Base-by-base conservation (phyloP, 2,113 vertebrate species). In the Periophthalmus modestus region DNA sequence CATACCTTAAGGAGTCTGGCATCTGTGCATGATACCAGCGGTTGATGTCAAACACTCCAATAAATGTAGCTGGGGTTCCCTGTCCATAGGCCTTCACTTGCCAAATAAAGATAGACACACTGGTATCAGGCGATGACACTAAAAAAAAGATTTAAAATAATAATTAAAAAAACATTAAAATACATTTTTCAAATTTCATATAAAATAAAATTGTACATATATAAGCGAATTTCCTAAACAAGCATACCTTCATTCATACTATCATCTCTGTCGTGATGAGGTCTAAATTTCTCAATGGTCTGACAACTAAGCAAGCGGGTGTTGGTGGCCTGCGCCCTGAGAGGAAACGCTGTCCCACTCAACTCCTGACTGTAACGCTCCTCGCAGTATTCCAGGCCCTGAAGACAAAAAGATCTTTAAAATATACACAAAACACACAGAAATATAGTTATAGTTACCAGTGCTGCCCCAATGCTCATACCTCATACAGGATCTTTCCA, bases 21-120 rank as follows among this genome's bases (percentile, higher is more conserved):
- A 99, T 99, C 79, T 99, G 97, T 52, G 98, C 97, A 7, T 97
- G 97, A 90, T 99, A 99, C 97, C 97, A 99, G 52, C 97, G 93
- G 89, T 99, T 99, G 82, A 99, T 97, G 85, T 99, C 98, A 89
- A 99, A 99, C 33, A 99, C 92, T 0, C 95, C 95, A 21, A 98
- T 82, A 61, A 94, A 97, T 10, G 92, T 85, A n/a, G 94, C 95
- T 19, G 95, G 95, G 0, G 88, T 95, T 85, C 88, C 94, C 62
- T 97, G 95, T 66, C 96, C 96, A 0, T 95, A 95, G 0, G 94
- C 91, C 79, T 95, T 96, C 79, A 98, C 95, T 91, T 99, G 97
- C 97, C 98, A 99, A 69, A 92, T 95, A 90, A 99, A 99, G 72
- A 98, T 67, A 0, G 95, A 96, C 72, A 99, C 95, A n/a, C 97